phyloP scores from a whole-genome alignment of 2,888 invertebrate genomes.

The Merodon equestris region DNA sequence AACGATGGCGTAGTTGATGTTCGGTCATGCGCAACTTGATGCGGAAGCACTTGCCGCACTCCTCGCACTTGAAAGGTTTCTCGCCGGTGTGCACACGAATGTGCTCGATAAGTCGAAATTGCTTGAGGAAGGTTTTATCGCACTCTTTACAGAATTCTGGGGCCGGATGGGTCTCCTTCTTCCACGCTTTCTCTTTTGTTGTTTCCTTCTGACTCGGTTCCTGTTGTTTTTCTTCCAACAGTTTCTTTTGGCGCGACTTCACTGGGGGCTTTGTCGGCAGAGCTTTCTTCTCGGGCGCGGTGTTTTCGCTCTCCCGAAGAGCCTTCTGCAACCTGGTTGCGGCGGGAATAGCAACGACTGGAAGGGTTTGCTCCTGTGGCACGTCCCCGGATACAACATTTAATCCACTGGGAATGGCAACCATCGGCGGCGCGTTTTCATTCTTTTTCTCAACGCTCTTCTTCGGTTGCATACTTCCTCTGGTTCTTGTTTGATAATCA shows the following conservation, averaged over 20 bases:
- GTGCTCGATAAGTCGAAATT: conserved; percentile 74
- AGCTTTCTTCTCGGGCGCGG: conserved; percentile 5
- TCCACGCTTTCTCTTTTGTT: no score
- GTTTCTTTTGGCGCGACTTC: neutral
- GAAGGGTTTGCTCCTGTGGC: conserved; percentile 69
- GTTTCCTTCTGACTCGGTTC: neutral
- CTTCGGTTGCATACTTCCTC: conserved; percentile 7
- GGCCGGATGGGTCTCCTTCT: neutral
- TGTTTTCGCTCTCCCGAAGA: neutral
- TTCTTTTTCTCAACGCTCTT: conserved; percentile 45
- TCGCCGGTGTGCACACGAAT: conserved; percentile 75
- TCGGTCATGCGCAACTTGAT: conserved; percentile 76
- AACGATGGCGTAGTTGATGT: conserved; percentile 75
- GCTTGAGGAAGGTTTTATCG: conserved; percentile 73
- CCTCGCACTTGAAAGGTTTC: conserved; percentile 73
- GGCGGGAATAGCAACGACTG: conserved; percentile 5
- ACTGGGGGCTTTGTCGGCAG: neutral
- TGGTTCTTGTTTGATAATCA: conserved; percentile 43
- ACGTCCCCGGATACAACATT: conserved; percentile 44
- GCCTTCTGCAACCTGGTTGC: neutral
- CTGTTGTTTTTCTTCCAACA: neutral
- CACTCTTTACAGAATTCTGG: conserved; percentile 72
- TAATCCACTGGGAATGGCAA: conserved; percentile 66
- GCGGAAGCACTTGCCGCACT: conserved; percentile 75
- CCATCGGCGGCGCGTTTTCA: conserved; percentile 70